Base-by-base conservation (phyloP, 2,888 invertebrate species). In the Dinocampus coccinellae region DNA sequence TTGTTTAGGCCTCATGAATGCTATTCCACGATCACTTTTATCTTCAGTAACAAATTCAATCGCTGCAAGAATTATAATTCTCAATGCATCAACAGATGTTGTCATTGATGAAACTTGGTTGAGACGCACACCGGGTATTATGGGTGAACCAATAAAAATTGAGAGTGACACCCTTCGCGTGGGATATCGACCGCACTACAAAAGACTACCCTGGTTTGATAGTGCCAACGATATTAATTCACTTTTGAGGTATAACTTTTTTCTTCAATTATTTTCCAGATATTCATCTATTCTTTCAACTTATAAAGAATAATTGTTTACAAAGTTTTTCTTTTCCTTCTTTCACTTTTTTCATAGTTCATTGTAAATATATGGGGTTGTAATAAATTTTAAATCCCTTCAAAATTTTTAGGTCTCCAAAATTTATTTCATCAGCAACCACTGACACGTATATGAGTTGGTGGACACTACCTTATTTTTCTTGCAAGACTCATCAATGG, bases 401-500 rank as follows among this genome's bases (percentile, higher is more conserved):
- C 22, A 71, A 69, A 22, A 39, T 78, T 80, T 80, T 70, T 81
- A 84, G 84, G 62, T 92, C 92, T n/a, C 91, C 92, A 22, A 93
- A 92, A 85, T 93, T 93, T 86, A 91, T 92, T 89, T 89, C 90
- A 71, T 90, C 91, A 63, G 91, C 91, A 16, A 89, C 90, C n/a
- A 90, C 91, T 67, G 89, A 90, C 72, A 90, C 91, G 73, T 90
- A 90, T 74, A 89, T 91, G 81, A 94, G 95, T 26, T 94, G 94
- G 92, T 97, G 96, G 96, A 96, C 96, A 20, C 93, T 91, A 81
- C 96, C 97, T 0, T 97, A 96, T 86, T 96, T 93, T 87, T 95
- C 95, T 77, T 97, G 97, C 88, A 91, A 91, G 73, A 90, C 91
- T 33, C 91, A 91, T 77, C 91, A 92, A 74, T 97, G 97, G 97